Base-by-base conservation (phyloP, 2,888 invertebrate genomes). In the Eristalinus sepulchralis region DNA sequence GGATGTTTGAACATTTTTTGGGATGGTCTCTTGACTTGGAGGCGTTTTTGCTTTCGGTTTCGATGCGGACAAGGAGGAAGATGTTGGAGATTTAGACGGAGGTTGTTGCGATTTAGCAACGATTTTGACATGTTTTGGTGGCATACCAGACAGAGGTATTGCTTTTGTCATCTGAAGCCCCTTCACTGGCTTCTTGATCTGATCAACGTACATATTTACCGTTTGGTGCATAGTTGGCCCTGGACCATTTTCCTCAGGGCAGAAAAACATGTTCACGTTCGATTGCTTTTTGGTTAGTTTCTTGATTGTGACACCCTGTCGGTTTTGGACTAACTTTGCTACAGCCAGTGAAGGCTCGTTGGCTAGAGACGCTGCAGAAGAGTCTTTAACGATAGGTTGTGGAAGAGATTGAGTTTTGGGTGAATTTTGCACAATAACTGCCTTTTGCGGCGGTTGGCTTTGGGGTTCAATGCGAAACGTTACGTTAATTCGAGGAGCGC, bases 241-340 rank as follows among this genome's bases (percentile, higher is more conserved):
- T 8, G 47, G 17, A 47, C 47, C n/a, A n/a, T 47, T 47, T 17
- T 47, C 71, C 0, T 72, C 76, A 6, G 17, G 10, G 9, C n/a
- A 55, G 59, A 79, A 63, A 11, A 53, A 73, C 24, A 64, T 22
- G 13, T n/a, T 20, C 0, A 64, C 2, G 6, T 39, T 67, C 6
- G 71, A 27, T 57, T 66, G 73, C 13, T 83, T 88, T 36, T 89
- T 89, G 2, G 89, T 75, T 63, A 91, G 88, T 80, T 92, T 92
- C 31, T 90, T 92, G 13, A 92, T 90, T 10, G 92, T 91, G 0
- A 92, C 91, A 0, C 91, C 91, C 67, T 91, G 91, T 17, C 89
- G 89, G 13, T 90, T 89, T 5, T 90, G 89, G 13, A 90, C 89
- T 2, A 92, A 89, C 80, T 89, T 83, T 6, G 91, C 90, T 70